A percentile compares a stretch with the other conserved stretches of the same genome.
Evolutionary conservation across 2,797 vertebrate species (phyloP).

Genomic region (Cuculus canorus): DNA sequence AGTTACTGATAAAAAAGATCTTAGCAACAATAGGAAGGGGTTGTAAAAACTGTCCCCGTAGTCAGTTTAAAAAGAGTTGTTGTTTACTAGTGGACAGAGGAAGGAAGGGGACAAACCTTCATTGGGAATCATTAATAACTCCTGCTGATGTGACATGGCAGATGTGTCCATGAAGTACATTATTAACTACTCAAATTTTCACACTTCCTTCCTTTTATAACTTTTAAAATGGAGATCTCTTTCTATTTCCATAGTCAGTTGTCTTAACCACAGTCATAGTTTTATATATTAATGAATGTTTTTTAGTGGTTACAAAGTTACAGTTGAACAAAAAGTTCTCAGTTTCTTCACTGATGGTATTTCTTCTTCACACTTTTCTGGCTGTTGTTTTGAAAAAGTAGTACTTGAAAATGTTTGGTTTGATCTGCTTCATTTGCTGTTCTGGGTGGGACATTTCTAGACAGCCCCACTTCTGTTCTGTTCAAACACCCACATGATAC

Average conservation of each 20-base stretch:
- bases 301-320: slow-evolving; percentile 19
- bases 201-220: neutral
- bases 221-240: neutral
- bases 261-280: neutral
- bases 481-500: neutral
- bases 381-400: neutral
- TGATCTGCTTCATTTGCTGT: neutral
- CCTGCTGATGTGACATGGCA: neutral
- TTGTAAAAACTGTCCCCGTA: neutral
- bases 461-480: neutral
- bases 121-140: neutral
- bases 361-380: neutral
- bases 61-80: neutral
- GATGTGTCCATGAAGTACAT: neutral
- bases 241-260: neutral
- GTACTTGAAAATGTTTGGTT: neutral
- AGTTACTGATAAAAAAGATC: neutral
- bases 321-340: neutral
- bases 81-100: neutral
- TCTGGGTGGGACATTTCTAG: neutral
- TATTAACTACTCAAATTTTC: neutral
- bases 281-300: neutral
- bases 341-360: neutral
- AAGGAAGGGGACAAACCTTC: neutral
- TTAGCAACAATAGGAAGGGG: neutral